These are phyloP conservation scores for Molorchus minor DNA, from an alignment of 2,888 invertebrate species.

Conservation along the genomic window DNA sequence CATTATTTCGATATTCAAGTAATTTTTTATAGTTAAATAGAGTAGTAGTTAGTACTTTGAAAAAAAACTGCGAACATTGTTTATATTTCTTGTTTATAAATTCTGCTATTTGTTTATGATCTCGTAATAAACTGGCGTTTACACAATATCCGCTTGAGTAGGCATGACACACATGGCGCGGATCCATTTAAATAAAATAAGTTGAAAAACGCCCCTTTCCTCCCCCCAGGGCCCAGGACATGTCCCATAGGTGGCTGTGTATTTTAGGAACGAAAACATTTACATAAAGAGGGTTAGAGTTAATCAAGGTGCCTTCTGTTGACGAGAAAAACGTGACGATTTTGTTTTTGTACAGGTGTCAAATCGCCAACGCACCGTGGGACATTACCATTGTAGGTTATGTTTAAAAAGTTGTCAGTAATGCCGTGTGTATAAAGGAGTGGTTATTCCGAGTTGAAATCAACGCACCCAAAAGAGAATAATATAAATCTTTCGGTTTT, in stretches of 20 bases:
- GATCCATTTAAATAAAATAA: background rate
- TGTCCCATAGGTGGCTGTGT: background rate
- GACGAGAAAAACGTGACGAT: slow-evolving; percentile 30
- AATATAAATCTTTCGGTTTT: slow-evolving; percentile 19
- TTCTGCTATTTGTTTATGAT: too few relatives aligned
- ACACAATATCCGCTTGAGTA: background rate
- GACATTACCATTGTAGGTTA: slow-evolving; percentile 22
- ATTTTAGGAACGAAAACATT: slow-evolving; percentile 15
- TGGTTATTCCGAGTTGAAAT: slow-evolving; percentile 23
- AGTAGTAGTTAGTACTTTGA: too few relatives aligned
- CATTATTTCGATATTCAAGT: too few relatives aligned
- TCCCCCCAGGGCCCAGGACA: background rate
- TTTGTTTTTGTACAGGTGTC: slow-evolving; percentile 32
- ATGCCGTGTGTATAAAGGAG: slow-evolving; percentile 20
- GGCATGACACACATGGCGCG: background rate
- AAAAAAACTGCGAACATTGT: too few relatives aligned
- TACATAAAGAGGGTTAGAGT: slow-evolving; percentile 16
- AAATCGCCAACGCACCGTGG: slow-evolving; percentile 29
- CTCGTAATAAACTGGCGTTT: too few relatives aligned
- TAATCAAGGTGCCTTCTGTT: slow-evolving; percentile 1
- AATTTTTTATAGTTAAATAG: too few relatives aligned
- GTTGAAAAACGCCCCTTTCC: background rate
- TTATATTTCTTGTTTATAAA: too few relatives aligned
- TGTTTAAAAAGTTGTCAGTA: slow-evolving; percentile 26
- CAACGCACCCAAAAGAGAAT: slow-evolving; percentile 25